Base-by-base conservation (phyloP, 2,888 invertebrate species). In the Dasysyrphus albostriatus region DNA sequence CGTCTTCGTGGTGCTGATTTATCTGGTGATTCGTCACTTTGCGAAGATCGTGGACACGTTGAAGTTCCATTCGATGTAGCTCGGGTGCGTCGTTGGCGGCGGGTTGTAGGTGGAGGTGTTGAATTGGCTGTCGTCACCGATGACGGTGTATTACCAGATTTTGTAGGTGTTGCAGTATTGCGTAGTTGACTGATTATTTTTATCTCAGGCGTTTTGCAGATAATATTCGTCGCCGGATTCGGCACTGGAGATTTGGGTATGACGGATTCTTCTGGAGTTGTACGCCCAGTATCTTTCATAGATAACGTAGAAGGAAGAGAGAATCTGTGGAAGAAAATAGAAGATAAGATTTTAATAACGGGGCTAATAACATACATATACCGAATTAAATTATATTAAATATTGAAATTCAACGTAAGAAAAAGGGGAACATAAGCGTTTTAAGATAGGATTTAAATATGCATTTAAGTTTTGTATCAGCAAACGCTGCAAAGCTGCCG, bases 101-200 rank as follows among this genome's bases (percentile, higher is more conserved):
- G 70, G 72, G 19, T 77, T 83, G 67, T 79, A 79, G 63, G 83
- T 44, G 69, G 63, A 10, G 58, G 37, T n/a, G 59, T 74, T 1
- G 83, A 61, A 14, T 78, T 75, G 1, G 16, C 39, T n/a, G 87
- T 61, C 12, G 81, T 83, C 58, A 85, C 81, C 14, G 77, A 44
- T 14, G 80, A 74, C 4, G 58, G 56, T 8, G 73, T 74, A 29
- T 61, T 61, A 16, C 39, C 32, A 34, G 34, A 37, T 16, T 32
- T 76, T 51, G 70, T 59, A 1, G 76, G 70, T 10, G 51, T 58
- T 5, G 80, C 44, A 42, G 76, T 79, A 32, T 39, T 87, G 10
- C 70, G 39, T 32, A 89, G 82, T 29, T 89, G 88, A 47, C 88
- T 88, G n/a, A 89, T 69, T 9, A 88, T 89, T 88, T 89, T 89